Percentiles rank a stretch among this genome's conserved stretches.
These are phyloP conservation scores for Psilopogon haemacephalus DNA, from an alignment of 2,113 vertebrate genomes.

Conservation along the genomic window DNA sequence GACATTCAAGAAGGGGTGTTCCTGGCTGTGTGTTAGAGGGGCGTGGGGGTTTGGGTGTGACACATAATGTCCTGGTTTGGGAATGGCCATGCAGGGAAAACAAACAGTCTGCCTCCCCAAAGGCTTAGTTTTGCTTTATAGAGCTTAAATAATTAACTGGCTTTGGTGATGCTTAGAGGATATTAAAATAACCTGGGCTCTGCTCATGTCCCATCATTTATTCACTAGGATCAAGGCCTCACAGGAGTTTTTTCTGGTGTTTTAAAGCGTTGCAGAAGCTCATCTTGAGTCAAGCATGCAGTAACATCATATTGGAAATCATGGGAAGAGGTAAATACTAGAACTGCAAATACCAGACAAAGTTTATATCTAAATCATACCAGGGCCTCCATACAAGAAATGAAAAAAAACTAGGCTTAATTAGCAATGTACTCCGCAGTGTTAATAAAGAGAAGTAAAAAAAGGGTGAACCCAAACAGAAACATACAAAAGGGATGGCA, in stretches of 20 bases:
- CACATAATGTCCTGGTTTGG: neutral
- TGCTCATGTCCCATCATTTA: neutral
- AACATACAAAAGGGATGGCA: neutral
- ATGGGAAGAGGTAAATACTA: conserved; percentile 20
- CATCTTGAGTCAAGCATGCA: neutral
- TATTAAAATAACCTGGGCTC: neutral
- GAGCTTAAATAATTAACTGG: neutral
- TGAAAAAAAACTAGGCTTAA: conserved; percentile 16
- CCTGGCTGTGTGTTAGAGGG: neutral
- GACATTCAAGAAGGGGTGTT: fast-evolving
- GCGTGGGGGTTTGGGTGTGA: neutral
- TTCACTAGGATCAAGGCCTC: neutral
- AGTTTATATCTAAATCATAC: conserved; percentile 14
- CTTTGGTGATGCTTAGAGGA: neutral
- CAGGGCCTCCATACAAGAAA: neutral
- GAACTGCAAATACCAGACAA: neutral
- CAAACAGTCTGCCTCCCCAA: neutral
- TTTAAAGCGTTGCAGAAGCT: neutral
- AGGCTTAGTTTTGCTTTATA: neutral
- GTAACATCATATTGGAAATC: neutral
- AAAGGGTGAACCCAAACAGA: neutral
- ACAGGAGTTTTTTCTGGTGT: neutral
- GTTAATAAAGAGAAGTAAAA: conserved; percentile 3
- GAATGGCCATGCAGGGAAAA: neutral
- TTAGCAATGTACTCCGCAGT: neutral